Base-by-base conservation (phyloP, 2,888 invertebrate genomes). In the Bombylius discolor region DNA sequence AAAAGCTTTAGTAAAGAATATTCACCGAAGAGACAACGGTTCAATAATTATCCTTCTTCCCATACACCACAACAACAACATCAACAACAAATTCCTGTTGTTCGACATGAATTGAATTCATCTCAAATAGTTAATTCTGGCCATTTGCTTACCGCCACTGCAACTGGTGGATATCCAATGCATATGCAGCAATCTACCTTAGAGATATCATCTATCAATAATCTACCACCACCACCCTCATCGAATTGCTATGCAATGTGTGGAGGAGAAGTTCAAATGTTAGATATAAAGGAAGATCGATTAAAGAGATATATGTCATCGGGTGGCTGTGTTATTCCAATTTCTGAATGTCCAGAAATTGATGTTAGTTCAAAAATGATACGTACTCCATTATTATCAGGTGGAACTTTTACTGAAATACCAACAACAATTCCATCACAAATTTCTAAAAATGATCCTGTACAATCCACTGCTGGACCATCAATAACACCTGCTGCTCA, bases 331-430 rank as follows among this genome's bases (percentile, higher is more conserved):
- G 71, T 74, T 65, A 84, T 87, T 64, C 85, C 87, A 63, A 81
- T 85, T 1, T 80, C 80, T 3, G 72, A 73, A 57, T 72, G 71
- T 58, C 67, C 82, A 6, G 83, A 84, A 34, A 76, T 80, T 60
- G 81, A 83, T 68, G 79, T 81, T 14, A 81, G 83, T 58, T 82
- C 82, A 56, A 81, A 88, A 60, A 86, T 91, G 59, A 86, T 91
- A 31, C 83, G 88, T 64, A 88, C 89, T 1, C 85, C 87, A 1
- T 74, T 91, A 56, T 84, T 90, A 66, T 89, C 90, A 0, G 91
- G 91, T 36, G 90, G 89, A 14, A 89, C 87, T n/a, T 79, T 81
- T 52, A 83, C 85, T 67, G 79, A 74, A 56, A 66, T 73, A 23
- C 66, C 70, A 49, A 70, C 63, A 36, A 8, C 36, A 36, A 36